phyloP scores from a whole-genome alignment of 1,140 invertebrate genomes.

The Trissolcus basalis region DNA sequence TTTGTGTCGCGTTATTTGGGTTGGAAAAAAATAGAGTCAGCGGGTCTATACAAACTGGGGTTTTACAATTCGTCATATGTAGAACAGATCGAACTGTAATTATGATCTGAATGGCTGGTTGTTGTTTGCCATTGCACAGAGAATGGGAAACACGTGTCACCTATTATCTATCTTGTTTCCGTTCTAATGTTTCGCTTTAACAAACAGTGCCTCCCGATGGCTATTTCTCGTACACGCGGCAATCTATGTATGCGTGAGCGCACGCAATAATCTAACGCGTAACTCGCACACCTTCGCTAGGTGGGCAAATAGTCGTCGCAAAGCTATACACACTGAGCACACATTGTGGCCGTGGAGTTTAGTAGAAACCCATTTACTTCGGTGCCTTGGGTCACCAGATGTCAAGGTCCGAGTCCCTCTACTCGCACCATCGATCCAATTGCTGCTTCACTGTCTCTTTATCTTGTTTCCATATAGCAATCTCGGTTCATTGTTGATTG shows the following conservation, averaged over 20 bases:
- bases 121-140: constrained; percentile 38
- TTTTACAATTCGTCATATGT: constrained; percentile 33
- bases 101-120: constrained; percentile 45
- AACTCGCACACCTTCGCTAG: constrained; percentile 37
- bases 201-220: constrained; percentile 27
- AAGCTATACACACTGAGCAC: constrained; percentile 36
- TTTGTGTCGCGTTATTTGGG: too few relatives aligned
- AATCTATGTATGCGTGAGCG: constrained; percentile 25
- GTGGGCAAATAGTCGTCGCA: constrained; percentile 40
- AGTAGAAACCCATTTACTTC: constrained; percentile 41
- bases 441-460: constrained; percentile 15
- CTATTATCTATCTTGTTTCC: constrained; percentile 42
- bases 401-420: constrained; percentile 50
- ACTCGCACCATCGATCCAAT: constrained; percentile 21
- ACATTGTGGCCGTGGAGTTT: constrained; percentile 41
- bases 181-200: constrained; percentile 18
- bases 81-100: constrained; percentile 37
- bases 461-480: neutral
- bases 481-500: constrained; percentile 2
- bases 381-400: constrained; percentile 46
- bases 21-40: too few relatives aligned
- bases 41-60: too few relatives aligned
- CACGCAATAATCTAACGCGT: constrained; percentile 40
- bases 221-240: constrained; percentile 19
- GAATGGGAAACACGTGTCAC: constrained; percentile 40